These are phyloP conservation scores for Zaprionus vittiger DNA, from an alignment of 1,140 invertebrate species.

Conservation along the genomic window DNA sequence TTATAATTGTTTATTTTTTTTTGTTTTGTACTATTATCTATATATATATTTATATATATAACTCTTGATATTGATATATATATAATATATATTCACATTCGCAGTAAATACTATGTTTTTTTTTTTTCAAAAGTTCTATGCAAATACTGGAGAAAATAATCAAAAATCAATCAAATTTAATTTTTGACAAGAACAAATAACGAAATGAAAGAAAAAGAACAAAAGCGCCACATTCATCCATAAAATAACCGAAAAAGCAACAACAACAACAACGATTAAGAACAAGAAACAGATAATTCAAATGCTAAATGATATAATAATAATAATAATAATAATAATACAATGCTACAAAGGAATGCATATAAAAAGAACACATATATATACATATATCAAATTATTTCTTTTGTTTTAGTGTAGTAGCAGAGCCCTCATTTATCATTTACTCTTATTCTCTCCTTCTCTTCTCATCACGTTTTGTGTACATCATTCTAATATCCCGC, in stretches of 20 bases:
- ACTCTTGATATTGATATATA: slow-evolving; percentile 13
- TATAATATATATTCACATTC: slow-evolving; percentile 39
- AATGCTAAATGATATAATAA: slow-evolving; percentile 22
- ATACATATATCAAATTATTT: slow-evolving; percentile 45
- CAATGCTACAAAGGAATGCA: slow-evolving; percentile 27
- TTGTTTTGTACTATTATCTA: slow-evolving; percentile 15
- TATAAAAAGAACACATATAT: slow-evolving; percentile 41
- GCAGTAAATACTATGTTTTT: slow-evolving; percentile 50
- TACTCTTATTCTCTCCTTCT: slow-evolving; percentile 18
- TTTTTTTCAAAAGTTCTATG: slow-evolving; percentile 77
- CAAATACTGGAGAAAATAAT: slow-evolving; percentile 60
- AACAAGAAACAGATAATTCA: slow-evolving; percentile 32
- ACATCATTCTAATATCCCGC: not conserved
- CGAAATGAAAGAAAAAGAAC: slow-evolving; percentile 34
- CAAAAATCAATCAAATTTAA: slow-evolving; percentile 30
- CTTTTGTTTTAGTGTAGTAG: slow-evolving; percentile 35
- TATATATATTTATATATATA: slow-evolving; percentile 42
- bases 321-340: slow-evolving; percentile 35
- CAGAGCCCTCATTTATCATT: slow-evolving; percentile 28
- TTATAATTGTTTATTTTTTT: slow-evolving; percentile 5
- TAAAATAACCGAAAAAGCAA: slow-evolving; percentile 36
- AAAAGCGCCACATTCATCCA: slow-evolving; percentile 78
- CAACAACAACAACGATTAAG: slow-evolving; percentile 38
- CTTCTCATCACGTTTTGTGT: slow-evolving; percentile 1
- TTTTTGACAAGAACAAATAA: slow-evolving; percentile 30